phyloP scores from a whole-genome alignment of 1,140 invertebrate genomes.

The Ceratina calcarata region DNA sequence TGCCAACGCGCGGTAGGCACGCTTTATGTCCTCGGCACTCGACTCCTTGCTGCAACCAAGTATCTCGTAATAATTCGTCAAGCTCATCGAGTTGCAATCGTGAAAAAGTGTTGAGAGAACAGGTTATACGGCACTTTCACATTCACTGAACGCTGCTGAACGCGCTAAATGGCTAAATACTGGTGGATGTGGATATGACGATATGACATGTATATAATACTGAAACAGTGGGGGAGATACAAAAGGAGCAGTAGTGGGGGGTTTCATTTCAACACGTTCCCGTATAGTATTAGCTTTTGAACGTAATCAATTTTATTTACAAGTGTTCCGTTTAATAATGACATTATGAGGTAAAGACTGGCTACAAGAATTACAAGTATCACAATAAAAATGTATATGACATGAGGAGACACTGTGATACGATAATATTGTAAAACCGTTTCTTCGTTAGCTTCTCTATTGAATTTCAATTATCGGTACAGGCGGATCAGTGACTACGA shows the following conservation, averaged over 20 bases:
- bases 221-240: too few relatives aligned
- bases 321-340: background rate
- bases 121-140: too few relatives aligned
- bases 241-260: too few relatives aligned
- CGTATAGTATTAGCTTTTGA: background rate
- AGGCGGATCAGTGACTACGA: constrained; percentile 65
- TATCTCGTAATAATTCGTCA: constrained; percentile 81
- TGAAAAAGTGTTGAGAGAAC: too few relatives aligned
- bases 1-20: constrained; percentile 82
- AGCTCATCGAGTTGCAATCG: constrained; percentile 1
- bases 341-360: background rate
- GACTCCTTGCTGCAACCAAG: constrained; percentile 82
- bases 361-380: constrained; percentile 18
- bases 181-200: too few relatives aligned
- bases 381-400: constrained; percentile 17
- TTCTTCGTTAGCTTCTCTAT: background rate
- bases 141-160: too few relatives aligned
- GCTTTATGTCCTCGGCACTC: constrained; percentile 83
- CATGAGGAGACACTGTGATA: background rate
- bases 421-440: constrained; percentile 23
- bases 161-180: too few relatives aligned
- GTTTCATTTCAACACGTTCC: background rate
- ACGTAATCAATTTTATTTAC: constrained; percentile 19
- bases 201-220: too few relatives aligned
- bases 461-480: constrained; percentile 5